Evolutionary conservation across 2,113 vertebrate species (phyloP), one percentile per base, ranked within the genome.

Genomic region (Dascyllus trimaculatus): DNA sequence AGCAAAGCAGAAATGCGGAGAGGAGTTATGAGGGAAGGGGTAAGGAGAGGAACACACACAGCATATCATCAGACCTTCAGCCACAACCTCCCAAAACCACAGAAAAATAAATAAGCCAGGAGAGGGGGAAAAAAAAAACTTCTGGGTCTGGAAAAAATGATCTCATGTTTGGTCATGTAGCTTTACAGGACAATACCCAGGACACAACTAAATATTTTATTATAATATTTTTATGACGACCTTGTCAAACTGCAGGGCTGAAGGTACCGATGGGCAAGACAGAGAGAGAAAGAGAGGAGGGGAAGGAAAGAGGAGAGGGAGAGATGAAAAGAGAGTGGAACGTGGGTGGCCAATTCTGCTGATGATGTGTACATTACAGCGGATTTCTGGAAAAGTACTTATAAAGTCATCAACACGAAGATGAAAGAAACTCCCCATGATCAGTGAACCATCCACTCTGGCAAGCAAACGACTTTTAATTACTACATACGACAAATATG

Each of bases 81-180:
- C 46, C 73, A 63, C 77, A 89, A 69, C 80, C 89, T 91, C 82
- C 84, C 82, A 19, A 91, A 91, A 89, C 90, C 90, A 71, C 89
- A 88, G 85, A 80, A 93, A 88, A 90, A 85, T 88, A 91, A 89
- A 91, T 89, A 88, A 81, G 88, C 89, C 88, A 82, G 74, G 69
- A 82, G 74, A 38, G 73, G 40, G 4, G 64, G 17, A n/a, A n/a
- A 29, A 15, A 48, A 24, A 19, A 35, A 79, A 58, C 29, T 58
- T n/a, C 43, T 72, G 57, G 51, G 57, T 75, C 64, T 90, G 88
- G 91, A 88, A 92, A 88, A 87, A 89, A 71, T 90, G 64, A 91
- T 75, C 81, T 90, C 85, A 89, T 81, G 60, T 86, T 87, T 77
- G 84, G 87, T 85, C 76, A 59, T 69, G 68, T 75, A 75, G 66